Evolutionary conservation across 1,140 invertebrate species (phyloP), one percentile per base, ranked within the genome.

Genomic region (Chironomus tepperi): DNA sequence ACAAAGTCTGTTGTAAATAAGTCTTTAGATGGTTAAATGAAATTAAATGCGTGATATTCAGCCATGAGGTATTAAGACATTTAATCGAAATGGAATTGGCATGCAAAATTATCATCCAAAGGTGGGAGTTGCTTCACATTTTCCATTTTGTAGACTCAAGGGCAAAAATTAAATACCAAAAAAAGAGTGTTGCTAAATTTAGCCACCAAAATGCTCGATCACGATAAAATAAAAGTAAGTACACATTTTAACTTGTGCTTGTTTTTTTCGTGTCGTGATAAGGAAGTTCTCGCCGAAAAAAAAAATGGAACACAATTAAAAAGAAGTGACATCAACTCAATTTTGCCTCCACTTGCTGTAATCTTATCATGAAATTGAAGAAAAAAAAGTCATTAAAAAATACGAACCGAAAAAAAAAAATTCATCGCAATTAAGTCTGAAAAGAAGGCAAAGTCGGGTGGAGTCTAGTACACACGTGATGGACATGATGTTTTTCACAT

Each of bases 401-500:
- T 34, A 57, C n/a, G 10, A 57, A 57, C 12, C 47, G n/a, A 34
- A 34, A 34, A 34, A 34, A n/a, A 47, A 57, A 57, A 57, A 57
- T n/a, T n/a, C 47, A 57, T 12, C 47, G 47, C 47, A 57, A 57
- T 57, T 57, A 57, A 57, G 9, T 9, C 5, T 15, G 3, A 57
- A 57, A 1, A 5, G 15, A 57, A 57, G 15, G n/a, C 8, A 57
- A n/a, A 57, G 15, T 57, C 47, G 47, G 65, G n/a, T 70, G 18
- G 65, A 70, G 15, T 70, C 16, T 16, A 21, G 18, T 21, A 18
- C 65, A 70, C 65, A 70, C 65, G 65, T 70, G 65, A 70, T 70
- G 16, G 7, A 19, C 65, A 21, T 70, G 65, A 70, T 70, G 65
- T 70, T 18, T 70, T 70, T 70, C 65, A 70, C 65, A 70, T 70